phyloP scores from a whole-genome alignment of 2,113 vertebrate genomes.

The Echinops telfairi region DNA sequence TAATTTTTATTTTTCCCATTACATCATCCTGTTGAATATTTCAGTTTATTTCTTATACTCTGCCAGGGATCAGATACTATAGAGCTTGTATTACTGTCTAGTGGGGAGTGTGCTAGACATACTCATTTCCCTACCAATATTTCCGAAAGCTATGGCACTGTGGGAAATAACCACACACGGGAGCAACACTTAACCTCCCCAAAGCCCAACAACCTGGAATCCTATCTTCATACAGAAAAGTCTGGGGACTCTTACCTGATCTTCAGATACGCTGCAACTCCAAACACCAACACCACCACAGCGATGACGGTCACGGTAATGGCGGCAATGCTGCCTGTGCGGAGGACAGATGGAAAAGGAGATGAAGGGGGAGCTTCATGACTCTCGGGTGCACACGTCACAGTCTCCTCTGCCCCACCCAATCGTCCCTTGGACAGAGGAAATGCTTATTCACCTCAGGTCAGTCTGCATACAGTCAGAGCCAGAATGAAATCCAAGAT shows the following conservation, averaged over 20 bases:
- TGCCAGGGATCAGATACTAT: background rate
- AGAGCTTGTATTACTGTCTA: background rate
- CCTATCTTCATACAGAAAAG: background rate
- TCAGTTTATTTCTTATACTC: background rate
- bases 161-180: background rate
- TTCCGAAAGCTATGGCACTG: background rate
- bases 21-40: background rate
- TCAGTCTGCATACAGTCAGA: background rate
- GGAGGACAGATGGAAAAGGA: background rate
- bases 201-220: background rate
- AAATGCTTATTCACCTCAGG: background rate
- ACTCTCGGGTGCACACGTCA: rapidly evolving
- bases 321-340: slow-evolving; percentile 88
- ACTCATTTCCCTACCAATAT: background rate
- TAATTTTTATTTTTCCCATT: slow-evolving; percentile 6
- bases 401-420: background rate
- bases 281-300: slow-evolving; percentile 87
- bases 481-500: background rate
- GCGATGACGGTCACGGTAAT: slow-evolving; percentile 87
- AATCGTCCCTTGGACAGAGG: background rate
- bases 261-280: slow-evolving; percentile 86
- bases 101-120: rapidly evolving
- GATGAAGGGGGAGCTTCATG: background rate
- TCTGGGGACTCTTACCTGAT: slow-evolving; percentile 85
- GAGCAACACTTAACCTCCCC: background rate